Conservation (phyloP, 1,140 invertebrate genomes). For the Drosophila malerkotliana region DNA sequence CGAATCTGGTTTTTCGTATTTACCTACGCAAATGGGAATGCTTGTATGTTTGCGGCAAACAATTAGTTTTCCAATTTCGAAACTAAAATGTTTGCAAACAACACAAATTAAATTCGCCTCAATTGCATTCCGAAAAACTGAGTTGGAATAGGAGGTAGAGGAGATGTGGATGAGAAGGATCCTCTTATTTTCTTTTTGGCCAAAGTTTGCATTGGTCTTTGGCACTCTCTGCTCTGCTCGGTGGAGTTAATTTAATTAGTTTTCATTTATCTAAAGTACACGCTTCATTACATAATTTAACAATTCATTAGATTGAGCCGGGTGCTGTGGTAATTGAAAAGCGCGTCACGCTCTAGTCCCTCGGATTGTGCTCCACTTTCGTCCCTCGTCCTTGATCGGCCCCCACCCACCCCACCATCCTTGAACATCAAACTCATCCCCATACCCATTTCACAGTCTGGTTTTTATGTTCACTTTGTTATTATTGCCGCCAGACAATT, state of each 20-base stretch:
- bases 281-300: slow-evolving; percentile 76
- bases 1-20: slow-evolving; percentile 35
- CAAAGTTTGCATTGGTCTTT: slow-evolving; percentile 50
- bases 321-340: slow-evolving; percentile 63
- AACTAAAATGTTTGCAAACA: slow-evolving; percentile 67
- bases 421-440: slow-evolving; percentile 12
- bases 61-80: slow-evolving; percentile 70
- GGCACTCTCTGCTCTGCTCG: slow-evolving; percentile 14
- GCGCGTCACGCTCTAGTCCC: slow-evolving; percentile 61
- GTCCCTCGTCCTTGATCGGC: slow-evolving; percentile 1
- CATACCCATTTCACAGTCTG: slow-evolving; percentile 31
- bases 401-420: not conserved
- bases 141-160: not conserved
- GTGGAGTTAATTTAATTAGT: slow-evolving; percentile 70
- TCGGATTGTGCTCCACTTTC: slow-evolving; percentile 1
- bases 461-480: slow-evolving; percentile 62
- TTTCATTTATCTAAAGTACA: slow-evolving; percentile 77
- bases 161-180: not conserved
- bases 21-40: slow-evolving; percentile 48
- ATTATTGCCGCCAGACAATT: slow-evolving; percentile 73
- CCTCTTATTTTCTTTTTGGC: slow-evolving; percentile 27
- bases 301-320: slow-evolving; percentile 71
- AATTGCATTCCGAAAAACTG: slow-evolving; percentile 14
- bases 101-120: slow-evolving; percentile 58
- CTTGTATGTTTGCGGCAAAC: slow-evolving; percentile 49